Percentiles rank a stretch among this genome's conserved stretches.
Evolutionary conservation across 1,140 invertebrate genomes (phyloP).

Genomic region (Prorops nasuta): DNA sequence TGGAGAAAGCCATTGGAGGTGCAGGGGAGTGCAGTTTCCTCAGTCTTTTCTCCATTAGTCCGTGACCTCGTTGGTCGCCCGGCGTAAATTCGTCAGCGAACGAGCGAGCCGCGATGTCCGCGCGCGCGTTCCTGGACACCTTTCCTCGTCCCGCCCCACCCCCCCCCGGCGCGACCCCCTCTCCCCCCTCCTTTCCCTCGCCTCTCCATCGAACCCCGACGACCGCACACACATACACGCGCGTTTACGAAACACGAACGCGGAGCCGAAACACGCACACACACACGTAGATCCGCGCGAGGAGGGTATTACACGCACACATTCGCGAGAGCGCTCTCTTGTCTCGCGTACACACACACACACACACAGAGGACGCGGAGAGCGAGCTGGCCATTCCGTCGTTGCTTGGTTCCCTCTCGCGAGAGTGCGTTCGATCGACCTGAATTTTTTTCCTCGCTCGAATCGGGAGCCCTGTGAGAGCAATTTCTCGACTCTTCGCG

Average conservation of each 20-base stretch:
- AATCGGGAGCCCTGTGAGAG: constrained; percentile 37
- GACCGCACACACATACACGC: neutral
- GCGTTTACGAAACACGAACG: constrained; percentile 5
- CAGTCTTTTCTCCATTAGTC: constrained; percentile 22
- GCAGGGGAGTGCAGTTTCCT: no score
- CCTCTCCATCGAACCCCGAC: constrained; percentile 8
- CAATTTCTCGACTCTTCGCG: constrained; percentile 37
- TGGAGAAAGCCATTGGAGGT: no score
- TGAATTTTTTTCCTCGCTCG: constrained; percentile 37
- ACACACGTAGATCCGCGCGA: no score
- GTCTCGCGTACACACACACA: constrained; percentile 28
- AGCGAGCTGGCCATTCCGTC: neutral
- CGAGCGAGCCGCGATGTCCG: constrained; percentile 24
- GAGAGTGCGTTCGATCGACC: constrained; percentile 37
- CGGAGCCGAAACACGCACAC: no score
- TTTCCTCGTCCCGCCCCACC: constrained; percentile 16
- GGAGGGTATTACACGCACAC: no score
- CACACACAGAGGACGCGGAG: constrained; percentile 13
- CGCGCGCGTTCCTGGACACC: constrained; percentile 28
- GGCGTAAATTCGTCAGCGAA: constrained; percentile 28
- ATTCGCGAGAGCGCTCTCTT: constrained; percentile 27
- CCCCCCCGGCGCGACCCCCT: constrained; percentile 9
- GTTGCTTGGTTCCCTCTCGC: constrained; percentile 24
- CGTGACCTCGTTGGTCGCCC: constrained; percentile 32
- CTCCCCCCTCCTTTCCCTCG: constrained; percentile 12